Evolutionary conservation across 2,113 vertebrate species (phyloP), one percentile per base, ranked within the genome.

Genomic region (Phycodurus eques): DNA sequence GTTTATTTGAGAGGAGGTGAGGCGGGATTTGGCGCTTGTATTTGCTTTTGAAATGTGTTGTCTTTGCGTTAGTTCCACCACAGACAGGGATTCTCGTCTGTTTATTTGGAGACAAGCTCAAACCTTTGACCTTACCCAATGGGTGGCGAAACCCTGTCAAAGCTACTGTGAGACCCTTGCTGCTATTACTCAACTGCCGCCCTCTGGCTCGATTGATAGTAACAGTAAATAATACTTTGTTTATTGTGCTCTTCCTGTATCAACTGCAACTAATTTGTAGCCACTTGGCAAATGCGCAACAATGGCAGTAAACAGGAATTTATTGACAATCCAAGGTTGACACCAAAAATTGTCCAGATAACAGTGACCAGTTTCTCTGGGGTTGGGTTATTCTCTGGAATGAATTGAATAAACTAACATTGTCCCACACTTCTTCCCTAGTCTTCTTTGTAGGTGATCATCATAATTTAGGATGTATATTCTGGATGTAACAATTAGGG

Each of bases 41-140:
- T 87, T 91, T 90, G 79, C 79, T 54, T 90, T 88, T 54, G 67
- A 69, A 70, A 75, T 88, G 83, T 89, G 83, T 89, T 88, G 83
- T 91, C 82, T 85, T 78, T 88, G 85, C 78, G 54, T 83, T 79
- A 86, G 83, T 79, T 86, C 82, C 73, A 78, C 82, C 74, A 46
- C 80, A 83, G 72, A 83, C 78, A 70, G 75, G 77, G 78, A 88
- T 81, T 72, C 74, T 75, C 78, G 72, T 31, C 78, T 85, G 87
- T 91, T 92, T 92, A 90, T 92, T 92, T 91, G 85, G 85, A 90
- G 82, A 88, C 79, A 47, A 69, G 73, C 73, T 79, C 77, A 69
- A 82, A 92, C 87, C 88, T 86, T 73, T 87, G 87, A 83, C 88
- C 88, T 77, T 15, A 82, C 70, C 85, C 85, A 87, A 87, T 89